Percentiles rank a stretch among this genome's conserved stretches.
phyloP scores from a whole-genome alignment of 2,888 invertebrate species.

The Erannis defoliaria region DNA sequence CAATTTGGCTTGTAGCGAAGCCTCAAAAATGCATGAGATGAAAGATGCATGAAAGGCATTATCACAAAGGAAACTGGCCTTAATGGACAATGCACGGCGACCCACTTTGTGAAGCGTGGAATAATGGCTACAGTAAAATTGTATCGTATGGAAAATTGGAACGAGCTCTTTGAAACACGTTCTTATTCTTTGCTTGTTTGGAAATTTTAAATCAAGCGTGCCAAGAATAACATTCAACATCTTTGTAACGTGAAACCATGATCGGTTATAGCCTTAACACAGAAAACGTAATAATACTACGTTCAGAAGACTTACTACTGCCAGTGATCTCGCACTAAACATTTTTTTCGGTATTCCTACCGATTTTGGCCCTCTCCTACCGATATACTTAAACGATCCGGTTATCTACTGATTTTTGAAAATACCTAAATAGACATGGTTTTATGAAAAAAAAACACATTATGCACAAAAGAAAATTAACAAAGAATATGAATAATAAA shows the following conservation, averaged over 20 bases:
- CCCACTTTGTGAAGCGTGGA: slow-evolving; percentile 41
- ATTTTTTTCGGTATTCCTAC: too few relatives aligned
- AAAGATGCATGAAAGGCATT: slow-evolving; percentile 50
- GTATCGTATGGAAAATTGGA: slow-evolving; percentile 45
- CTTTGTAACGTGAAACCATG: neutral
- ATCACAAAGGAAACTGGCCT: slow-evolving; percentile 48
- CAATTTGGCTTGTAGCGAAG: slow-evolving; percentile 43
- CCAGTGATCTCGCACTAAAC: too few relatives aligned
- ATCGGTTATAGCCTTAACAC: too few relatives aligned
- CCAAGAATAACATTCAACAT: neutral
- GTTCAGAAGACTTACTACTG: too few relatives aligned
- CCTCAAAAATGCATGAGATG: slow-evolving; percentile 49
- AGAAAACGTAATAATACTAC: too few relatives aligned
- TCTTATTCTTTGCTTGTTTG: slow-evolving; percentile 6
- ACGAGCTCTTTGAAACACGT: slow-evolving; percentile 16
- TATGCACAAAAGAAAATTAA: too few relatives aligned
- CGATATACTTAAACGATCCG: too few relatives aligned
- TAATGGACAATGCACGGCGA: slow-evolving; percentile 46
- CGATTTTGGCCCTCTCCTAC: too few relatives aligned
- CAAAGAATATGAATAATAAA: too few relatives aligned
- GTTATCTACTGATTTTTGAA: too few relatives aligned
- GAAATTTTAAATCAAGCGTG: neutral
- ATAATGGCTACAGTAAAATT: slow-evolving; percentile 40
- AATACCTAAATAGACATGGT: too few relatives aligned
- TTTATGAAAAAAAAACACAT: too few relatives aligned